These are phyloP conservation scores for Daubentonia madagascariensis DNA, from an alignment of 2,113 vertebrate species.

Conservation along the genomic window DNA sequence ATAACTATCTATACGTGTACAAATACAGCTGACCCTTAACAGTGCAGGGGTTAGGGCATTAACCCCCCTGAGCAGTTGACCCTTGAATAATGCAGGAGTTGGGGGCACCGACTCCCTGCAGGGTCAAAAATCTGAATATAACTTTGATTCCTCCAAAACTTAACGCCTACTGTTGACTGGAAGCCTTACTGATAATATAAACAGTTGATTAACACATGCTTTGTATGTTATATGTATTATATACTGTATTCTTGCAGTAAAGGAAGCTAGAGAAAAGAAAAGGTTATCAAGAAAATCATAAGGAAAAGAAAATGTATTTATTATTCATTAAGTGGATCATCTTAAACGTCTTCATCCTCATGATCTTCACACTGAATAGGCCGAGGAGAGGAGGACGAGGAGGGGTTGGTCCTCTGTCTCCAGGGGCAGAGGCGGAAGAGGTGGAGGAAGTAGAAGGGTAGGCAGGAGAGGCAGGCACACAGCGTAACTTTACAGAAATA, in stretches of 20 bases:
- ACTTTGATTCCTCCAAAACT: not conserved
- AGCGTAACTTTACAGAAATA: not conserved
- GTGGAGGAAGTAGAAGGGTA: not conserved
- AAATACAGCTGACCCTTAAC: not conserved
- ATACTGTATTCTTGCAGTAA: not conserved
- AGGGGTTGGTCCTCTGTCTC: not conserved
- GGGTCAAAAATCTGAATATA: not conserved
- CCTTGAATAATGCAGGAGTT: not conserved
- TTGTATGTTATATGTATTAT: not conserved
- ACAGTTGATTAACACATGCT: not conserved
- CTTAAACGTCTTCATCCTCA: not conserved
- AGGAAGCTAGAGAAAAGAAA: not conserved
- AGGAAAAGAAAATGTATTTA: not conserved
- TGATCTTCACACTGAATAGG: not conserved
- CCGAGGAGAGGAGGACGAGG: not conserved
- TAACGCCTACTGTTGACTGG: not conserved
- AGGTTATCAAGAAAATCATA: not conserved
- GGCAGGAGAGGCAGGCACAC: not conserved
- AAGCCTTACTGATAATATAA: not conserved
- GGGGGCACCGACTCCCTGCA: not conserved
- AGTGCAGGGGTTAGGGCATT: too few species aligned
- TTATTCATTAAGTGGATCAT: not conserved
- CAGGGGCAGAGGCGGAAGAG: not conserved
- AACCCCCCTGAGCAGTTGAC: too few species aligned
- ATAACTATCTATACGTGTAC: not conserved